Conservation (phyloP, 2,113 vertebrate species). For the Ictidomys tridecemlineatus region DNA sequence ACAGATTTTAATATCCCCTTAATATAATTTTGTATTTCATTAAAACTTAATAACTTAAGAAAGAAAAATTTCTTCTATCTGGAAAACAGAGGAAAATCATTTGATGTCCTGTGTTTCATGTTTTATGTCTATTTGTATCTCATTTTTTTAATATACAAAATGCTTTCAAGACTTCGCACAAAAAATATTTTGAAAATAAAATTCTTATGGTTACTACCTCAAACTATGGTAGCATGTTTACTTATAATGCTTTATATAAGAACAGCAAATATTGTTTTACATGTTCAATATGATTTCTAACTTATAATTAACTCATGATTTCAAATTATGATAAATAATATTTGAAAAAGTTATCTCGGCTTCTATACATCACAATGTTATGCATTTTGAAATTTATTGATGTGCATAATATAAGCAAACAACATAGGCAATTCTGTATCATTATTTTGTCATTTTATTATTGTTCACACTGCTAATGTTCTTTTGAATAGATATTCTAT, state of each 20-base stretch:
- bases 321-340: background rate
- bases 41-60: slow-evolving; percentile 37
- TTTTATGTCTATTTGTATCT: background rate
- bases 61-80: background rate
- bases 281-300: slow-evolving; percentile 6
- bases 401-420: background rate
- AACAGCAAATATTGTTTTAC: background rate
- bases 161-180: background rate
- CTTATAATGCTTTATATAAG: background rate
- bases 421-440: background rate
- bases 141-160: slow-evolving; percentile 18
- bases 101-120: background rate
- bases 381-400: background rate
- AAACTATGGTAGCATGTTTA: background rate
- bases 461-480: background rate
- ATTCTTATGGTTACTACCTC: background rate
- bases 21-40: background rate
- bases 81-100: background rate
- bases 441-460: background rate
- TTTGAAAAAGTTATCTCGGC: background rate
- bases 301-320: background rate
- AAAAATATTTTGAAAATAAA: background rate
- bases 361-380: background rate
- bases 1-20: background rate
- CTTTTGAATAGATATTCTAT: background rate